Percentiles rank a stretch among this genome's conserved stretches.
These are phyloP conservation scores for Macrophya alboannulata DNA, from an alignment of 2,888 invertebrate genomes.

Conservation along the genomic window DNA sequence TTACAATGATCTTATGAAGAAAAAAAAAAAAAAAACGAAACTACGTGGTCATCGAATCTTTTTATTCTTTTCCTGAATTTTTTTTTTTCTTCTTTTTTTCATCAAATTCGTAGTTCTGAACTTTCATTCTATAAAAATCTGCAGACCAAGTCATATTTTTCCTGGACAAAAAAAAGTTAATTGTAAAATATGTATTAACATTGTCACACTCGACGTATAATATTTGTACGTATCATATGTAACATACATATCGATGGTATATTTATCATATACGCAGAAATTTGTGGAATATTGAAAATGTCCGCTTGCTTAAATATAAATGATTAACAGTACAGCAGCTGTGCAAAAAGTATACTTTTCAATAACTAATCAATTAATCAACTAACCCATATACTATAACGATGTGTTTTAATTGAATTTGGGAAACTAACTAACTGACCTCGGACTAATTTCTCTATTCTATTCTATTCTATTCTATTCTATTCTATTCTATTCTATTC, in stretches of 20 bases:
- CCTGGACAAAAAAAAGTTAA: background rate
- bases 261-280: background rate
- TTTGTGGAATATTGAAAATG: background rate
- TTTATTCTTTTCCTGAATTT: background rate
- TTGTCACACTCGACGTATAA: background rate
- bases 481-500: background rate
- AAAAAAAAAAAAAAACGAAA: background rate
- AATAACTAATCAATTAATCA: background rate
- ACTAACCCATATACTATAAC: background rate
- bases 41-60: background rate
- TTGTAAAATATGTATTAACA: too few species aligned
- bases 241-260: too few species aligned
- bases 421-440: background rate
- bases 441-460: constrained; percentile 13
- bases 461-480: background rate
- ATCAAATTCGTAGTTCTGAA: background rate
- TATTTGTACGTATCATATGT: background rate
- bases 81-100: background rate
- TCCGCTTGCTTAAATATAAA: background rate
- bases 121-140: background rate
- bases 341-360: background rate
- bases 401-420: background rate
- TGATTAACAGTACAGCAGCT: background rate
- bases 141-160: background rate
- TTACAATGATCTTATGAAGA: background rate